Evolutionary conservation across 2,113 vertebrate species (phyloP).

Genomic region (Bufo bufo): DNA sequence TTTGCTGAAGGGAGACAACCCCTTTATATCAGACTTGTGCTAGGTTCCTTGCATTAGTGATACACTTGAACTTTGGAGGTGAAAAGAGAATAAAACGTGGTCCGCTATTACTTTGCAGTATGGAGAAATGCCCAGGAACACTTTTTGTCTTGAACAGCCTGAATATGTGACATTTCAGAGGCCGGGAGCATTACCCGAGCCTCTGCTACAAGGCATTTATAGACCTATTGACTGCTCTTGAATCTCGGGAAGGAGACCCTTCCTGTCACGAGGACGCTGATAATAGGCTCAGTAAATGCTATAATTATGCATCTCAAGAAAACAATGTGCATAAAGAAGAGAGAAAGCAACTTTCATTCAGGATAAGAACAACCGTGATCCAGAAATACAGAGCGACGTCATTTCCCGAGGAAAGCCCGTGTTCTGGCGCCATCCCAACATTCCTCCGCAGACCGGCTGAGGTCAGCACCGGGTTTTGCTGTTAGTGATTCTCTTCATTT

Average conservation of each 20-base stretch:
- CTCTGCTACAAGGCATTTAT: not conserved
- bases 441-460: conserved; percentile 25
- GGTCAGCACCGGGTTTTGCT: not conserved
- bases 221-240: conserved; percentile 15
- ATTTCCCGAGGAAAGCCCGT: conserved; percentile 52
- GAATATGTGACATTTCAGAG: not conserved
- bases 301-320: conserved; percentile 17
- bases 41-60: too few species aligned
- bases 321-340: conserved; percentile 36
- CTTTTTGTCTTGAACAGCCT: too few species aligned
- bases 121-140: too few species aligned
- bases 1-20: too few species aligned
- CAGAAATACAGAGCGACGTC: conserved; percentile 38
- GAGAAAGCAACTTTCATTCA: conserved; percentile 36
- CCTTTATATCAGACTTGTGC: too few species aligned
- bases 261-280: conserved; percentile 7
- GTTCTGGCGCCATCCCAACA: conserved; percentile 29
- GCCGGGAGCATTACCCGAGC: not conserved
- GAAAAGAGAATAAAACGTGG: too few species aligned
- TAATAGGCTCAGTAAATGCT: conserved; percentile 8
- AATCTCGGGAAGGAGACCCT: conserved; percentile 30
- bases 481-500: not conserved
- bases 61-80: too few species aligned
- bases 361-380: not conserved
- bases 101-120: too few species aligned